A percentile compares a stretch with the other conserved stretches of the same genome.
Conservation (phyloP, 2,113 vertebrate species). For the Xiphorhynchus elegans region DNA sequence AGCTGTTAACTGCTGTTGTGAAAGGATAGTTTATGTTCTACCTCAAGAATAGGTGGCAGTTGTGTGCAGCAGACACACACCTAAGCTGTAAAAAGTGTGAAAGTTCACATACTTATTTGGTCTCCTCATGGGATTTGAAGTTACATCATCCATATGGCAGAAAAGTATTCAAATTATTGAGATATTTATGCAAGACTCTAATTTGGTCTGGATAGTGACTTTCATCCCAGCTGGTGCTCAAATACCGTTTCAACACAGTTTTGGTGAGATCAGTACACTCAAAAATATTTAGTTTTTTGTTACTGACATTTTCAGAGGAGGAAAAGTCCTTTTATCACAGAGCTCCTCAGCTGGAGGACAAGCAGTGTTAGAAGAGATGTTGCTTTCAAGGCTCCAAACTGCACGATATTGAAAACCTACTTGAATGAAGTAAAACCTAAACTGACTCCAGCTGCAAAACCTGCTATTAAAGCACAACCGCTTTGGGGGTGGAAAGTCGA, state of each 20-base stretch:
- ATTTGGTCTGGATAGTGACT: not conserved
- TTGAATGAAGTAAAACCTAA: not conserved
- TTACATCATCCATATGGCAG: not conserved
- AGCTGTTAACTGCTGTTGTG: not conserved
- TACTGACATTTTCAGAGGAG: not conserved
- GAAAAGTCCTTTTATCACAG: not conserved
- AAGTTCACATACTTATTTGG: fast-evolving
- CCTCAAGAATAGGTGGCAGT: not conserved
- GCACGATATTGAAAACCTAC: not conserved
- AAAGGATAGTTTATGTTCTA: not conserved
- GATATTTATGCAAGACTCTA: not conserved
- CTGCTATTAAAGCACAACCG: not conserved
- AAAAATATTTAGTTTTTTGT: not conserved
- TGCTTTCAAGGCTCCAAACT: not conserved
- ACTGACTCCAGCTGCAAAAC: not conserved
- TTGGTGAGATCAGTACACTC: not conserved
- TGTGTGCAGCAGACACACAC: not conserved
- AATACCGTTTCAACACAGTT: not conserved
- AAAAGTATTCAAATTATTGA: not conserved
- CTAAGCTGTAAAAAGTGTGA: not conserved
- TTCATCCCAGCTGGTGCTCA: not conserved
- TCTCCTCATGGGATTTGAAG: not conserved
- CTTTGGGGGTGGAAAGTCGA: not conserved
- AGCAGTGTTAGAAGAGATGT: not conserved
- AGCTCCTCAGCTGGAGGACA: not conserved